Percentiles rank a stretch among this genome's conserved stretches.
Conservation (phyloP, 2,113 vertebrate species). For the Cyrtonyx montezumae region DNA sequence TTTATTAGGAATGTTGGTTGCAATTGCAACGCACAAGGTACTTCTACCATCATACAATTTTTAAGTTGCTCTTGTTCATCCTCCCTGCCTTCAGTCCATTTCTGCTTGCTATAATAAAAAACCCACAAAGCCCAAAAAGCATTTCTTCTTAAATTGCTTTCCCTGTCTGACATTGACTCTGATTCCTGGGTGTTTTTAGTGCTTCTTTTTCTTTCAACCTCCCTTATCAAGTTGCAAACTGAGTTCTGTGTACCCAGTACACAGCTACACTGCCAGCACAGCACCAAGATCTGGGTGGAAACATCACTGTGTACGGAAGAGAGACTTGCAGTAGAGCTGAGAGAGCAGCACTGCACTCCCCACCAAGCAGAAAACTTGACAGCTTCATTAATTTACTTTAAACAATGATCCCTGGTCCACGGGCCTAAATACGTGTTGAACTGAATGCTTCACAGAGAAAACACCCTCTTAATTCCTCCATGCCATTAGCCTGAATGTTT, state of each 20-base stretch:
- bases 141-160: neutral
- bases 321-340: neutral
- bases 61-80: neutral
- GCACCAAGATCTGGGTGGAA: neutral
- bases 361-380: neutral
- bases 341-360: neutral
- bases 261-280: neutral
- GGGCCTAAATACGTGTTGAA: neutral
- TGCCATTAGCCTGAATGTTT: neutral
- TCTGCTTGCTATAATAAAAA: neutral
- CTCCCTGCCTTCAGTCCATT: constrained; percentile 1
- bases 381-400: neutral
- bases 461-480: neutral
- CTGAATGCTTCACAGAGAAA: neutral
- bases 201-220: neutral
- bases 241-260: neutral
- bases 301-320: neutral
- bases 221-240: neutral
- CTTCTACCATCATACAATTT: neutral
- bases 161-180: neutral
- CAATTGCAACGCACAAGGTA: neutral
- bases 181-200: neutral
- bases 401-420: neutral
- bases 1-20: neutral
- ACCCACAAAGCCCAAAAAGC: neutral